Evolutionary conservation across 1,140 invertebrate genomes (phyloP).

Genomic region (Psix sp.): DNA sequence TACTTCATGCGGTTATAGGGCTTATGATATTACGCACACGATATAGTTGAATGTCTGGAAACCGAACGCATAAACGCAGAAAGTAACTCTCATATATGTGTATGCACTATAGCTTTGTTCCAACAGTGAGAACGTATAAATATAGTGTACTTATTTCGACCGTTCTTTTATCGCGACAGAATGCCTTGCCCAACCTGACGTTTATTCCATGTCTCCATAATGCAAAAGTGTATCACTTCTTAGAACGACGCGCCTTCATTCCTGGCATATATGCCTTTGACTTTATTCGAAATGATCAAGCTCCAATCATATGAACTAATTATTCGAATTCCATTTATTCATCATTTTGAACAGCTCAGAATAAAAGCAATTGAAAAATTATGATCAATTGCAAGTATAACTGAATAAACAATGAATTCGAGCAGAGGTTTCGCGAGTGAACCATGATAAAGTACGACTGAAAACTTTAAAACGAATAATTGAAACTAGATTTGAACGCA

Average conservation of each 20-base stretch:
- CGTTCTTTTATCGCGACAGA: constrained; percentile 26
- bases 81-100: constrained; percentile 8
- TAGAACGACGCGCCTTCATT: constrained; percentile 28
- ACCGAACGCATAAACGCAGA: too few relatives aligned
- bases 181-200: constrained; percentile 28
- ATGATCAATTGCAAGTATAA: too few relatives aligned
- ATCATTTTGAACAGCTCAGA: too few relatives aligned
- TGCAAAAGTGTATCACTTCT: constrained; percentile 20
- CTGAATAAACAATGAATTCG: too few relatives aligned
- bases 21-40: too few relatives aligned
- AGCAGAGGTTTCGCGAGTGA: too few relatives aligned
- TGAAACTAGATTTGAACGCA: constrained; percentile 14
- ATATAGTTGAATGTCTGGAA: too few relatives aligned
- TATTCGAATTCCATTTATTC: too few relatives aligned
- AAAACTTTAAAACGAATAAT: too few relatives aligned
- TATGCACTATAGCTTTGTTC: constrained; percentile 33
- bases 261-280: constrained; percentile 27
- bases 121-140: constrained; percentile 20
- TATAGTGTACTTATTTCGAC: constrained; percentile 35
- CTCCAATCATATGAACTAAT: constrained; percentile 25
- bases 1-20: too few relatives aligned
- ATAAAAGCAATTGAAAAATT: too few relatives aligned
- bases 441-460: too few relatives aligned
- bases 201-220: constrained; percentile 42
- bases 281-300: constrained; percentile 22